Conservation (phyloP, 2,113 vertebrate species). For the Leptocoma aspasia region DNA sequence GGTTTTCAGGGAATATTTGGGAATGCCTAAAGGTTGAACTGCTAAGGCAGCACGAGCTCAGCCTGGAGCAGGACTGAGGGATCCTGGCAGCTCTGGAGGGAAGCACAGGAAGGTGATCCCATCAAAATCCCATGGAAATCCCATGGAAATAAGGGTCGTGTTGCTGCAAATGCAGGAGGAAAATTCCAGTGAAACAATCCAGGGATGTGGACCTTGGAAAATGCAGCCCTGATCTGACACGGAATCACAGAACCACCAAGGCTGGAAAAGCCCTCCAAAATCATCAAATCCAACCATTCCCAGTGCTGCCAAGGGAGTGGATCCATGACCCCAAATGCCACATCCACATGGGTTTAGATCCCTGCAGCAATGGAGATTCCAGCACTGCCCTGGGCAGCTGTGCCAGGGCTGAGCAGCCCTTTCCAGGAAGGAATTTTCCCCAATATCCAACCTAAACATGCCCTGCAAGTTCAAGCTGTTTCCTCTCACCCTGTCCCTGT, state of each 20-base stretch:
- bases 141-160: background rate
- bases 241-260: background rate
- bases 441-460: background rate
- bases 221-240: fast-evolving
- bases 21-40: background rate
- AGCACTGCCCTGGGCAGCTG: background rate
- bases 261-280: background rate
- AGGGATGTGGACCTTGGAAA: background rate
- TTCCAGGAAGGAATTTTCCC: background rate
- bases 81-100: background rate
- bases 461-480: background rate
- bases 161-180: background rate
- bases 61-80: background rate
- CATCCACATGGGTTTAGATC: background rate
- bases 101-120: background rate
- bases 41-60: background rate
- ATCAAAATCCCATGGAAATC: background rate
- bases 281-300: background rate
- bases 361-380: background rate
- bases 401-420: background rate
- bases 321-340: background rate
- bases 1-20: background rate
- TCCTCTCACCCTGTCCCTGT: background rate
- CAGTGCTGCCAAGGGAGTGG: background rate
- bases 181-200: background rate